Evolutionary conservation across 1,140 invertebrate species (phyloP).

Genomic region (Sinonovacula constricta): DNA sequence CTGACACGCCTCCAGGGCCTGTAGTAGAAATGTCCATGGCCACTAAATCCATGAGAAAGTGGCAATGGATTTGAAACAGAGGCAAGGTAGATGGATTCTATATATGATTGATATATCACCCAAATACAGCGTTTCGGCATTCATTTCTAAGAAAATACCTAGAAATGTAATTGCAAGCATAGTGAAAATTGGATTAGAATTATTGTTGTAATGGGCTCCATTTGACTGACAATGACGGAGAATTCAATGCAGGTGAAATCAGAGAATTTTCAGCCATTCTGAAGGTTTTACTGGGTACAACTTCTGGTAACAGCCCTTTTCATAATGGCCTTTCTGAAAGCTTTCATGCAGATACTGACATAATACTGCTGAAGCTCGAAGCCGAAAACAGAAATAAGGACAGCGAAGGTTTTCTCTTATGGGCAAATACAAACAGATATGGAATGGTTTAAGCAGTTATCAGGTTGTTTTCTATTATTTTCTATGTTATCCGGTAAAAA

Average conservation of each 20-base stretch:
- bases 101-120: slow-evolving; percentile 49
- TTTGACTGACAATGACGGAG: slow-evolving; percentile 44
- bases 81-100: slow-evolving; percentile 18
- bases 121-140: slow-evolving; percentile 16
- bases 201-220: slow-evolving; percentile 32
- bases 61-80: no score
- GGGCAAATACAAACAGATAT: slow-evolving; percentile 57
- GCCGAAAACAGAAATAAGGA: slow-evolving; percentile 14
- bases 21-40: slow-evolving; percentile 27
- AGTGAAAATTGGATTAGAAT: slow-evolving; percentile 40
- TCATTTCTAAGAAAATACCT: slow-evolving; percentile 22
- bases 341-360: slow-evolving; percentile 46
- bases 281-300: slow-evolving; percentile 16
- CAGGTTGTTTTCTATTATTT: slow-evolving; percentile 27
- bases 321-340: slow-evolving; percentile 46
- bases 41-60: slow-evolving; percentile 38
- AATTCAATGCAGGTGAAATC: slow-evolving; percentile 39
- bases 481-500: no score
- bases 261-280: slow-evolving; percentile 24
- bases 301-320: slow-evolving; percentile 17
- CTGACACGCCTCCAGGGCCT: slow-evolving; percentile 20
- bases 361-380: slow-evolving; percentile 36
- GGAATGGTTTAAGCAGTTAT: slow-evolving; percentile 54
- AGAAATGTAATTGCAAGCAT: slow-evolving; percentile 26
- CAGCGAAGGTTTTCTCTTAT: not conserved